Evolutionary conservation across 2,113 vertebrate genomes (phyloP).

Genomic region (Ameiurus melas): DNA sequence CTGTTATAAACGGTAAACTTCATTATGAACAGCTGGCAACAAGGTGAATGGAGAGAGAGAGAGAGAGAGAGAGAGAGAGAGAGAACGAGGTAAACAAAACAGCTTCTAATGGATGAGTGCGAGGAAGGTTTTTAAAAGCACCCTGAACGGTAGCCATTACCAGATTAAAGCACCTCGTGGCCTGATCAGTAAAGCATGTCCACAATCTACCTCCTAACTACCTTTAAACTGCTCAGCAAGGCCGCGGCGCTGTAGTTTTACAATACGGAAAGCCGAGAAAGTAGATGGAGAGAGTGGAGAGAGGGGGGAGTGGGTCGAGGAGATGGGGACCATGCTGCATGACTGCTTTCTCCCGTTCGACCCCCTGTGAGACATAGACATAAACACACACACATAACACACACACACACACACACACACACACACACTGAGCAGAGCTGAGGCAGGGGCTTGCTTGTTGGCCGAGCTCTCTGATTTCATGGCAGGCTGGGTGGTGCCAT

Average conservation of each 20-base stretch:
- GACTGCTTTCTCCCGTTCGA: slow-evolving; percentile 58
- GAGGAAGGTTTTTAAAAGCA: slow-evolving; percentile 51
- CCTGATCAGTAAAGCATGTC: slow-evolving; percentile 57
- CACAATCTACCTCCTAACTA: slow-evolving; percentile 57
- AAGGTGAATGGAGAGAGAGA: slow-evolving; percentile 73
- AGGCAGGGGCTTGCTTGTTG: slow-evolving; percentile 52
- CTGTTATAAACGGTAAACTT: slow-evolving; percentile 48
- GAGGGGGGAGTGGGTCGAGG: slow-evolving; percentile 1
- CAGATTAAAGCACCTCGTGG: slow-evolving; percentile 58
- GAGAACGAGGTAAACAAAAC: slow-evolving; percentile 65
- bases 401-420: slow-evolving; percentile 17
- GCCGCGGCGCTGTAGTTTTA: slow-evolving; percentile 31
- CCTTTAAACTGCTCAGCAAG: slow-evolving; percentile 54
- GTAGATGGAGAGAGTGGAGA: not conserved
- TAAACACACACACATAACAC: slow-evolving; percentile 14
- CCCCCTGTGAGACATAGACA: slow-evolving; percentile 11
- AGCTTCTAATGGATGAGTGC: slow-evolving; percentile 60
- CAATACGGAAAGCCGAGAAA: slow-evolving; percentile 10
- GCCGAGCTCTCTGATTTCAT: slow-evolving; percentile 62
- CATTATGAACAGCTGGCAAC: slow-evolving; percentile 64
- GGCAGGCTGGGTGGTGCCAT: slow-evolving; percentile 65
- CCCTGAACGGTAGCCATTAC: slow-evolving; percentile 55
- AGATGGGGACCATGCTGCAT: slow-evolving; percentile 68
- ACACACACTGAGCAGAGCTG: slow-evolving; percentile 17
- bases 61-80: slow-evolving; percentile 14